Percentiles rank a stretch among this genome's conserved stretches.
phyloP scores from a whole-genome alignment of 2,113 vertebrate species.

The Siniperca knerii region DNA sequence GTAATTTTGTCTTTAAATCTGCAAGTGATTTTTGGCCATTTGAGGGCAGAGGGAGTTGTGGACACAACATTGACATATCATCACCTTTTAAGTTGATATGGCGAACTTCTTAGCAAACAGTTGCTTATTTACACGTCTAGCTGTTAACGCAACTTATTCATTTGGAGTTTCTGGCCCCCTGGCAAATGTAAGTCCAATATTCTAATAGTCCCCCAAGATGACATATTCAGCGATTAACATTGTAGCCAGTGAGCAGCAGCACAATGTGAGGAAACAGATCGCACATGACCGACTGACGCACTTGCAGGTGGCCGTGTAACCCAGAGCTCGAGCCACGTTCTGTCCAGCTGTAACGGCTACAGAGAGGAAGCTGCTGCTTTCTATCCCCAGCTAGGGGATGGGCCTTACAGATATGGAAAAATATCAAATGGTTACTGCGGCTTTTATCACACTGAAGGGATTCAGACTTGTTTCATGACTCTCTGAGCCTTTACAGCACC shows the following conservation, averaged over 20 bases:
- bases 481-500: not conserved
- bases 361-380: slow-evolving; percentile 64
- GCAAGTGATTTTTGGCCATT: too few species aligned
- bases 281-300: slow-evolving; percentile 74
- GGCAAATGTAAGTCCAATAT: too few species aligned
- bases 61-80: too few species aligned
- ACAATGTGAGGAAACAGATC: slow-evolving; percentile 83
- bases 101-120: too few species aligned
- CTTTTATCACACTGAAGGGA: slow-evolving; percentile 1
- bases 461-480: not conserved
- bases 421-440: not conserved
- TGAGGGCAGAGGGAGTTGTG: too few species aligned
- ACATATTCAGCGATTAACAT: slow-evolving; percentile 39
- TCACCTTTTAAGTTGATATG: too few species aligned
- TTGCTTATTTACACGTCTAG: too few species aligned
- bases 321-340: slow-evolving; percentile 41
- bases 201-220: slow-evolving; percentile 1
- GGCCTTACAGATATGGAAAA: slow-evolving; percentile 24
- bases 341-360: slow-evolving; percentile 50
- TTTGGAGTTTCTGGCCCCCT: too few species aligned
- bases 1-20: too few species aligned
- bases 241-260: slow-evolving; percentile 36
- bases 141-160: too few species aligned
- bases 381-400: slow-evolving; percentile 29
- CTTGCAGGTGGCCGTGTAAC: slow-evolving; percentile 66